Percentiles rank a stretch among this genome's conserved stretches.
phyloP scores from a whole-genome alignment of 2,888 invertebrate genomes.

The Drosophila fulvimacula region DNA sequence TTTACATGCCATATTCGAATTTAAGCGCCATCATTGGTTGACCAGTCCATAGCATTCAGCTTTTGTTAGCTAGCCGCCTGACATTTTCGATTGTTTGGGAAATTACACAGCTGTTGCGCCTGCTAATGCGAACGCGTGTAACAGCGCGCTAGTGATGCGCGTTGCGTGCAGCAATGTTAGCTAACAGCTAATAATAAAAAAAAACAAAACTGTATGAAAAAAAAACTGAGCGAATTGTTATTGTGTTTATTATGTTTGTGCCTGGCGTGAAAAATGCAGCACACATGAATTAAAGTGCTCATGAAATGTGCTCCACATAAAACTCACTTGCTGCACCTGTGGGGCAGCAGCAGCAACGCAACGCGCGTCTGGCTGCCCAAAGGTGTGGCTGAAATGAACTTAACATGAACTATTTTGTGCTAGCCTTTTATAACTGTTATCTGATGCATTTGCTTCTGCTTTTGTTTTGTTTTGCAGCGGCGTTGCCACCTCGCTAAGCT shows the following conservation, averaged over 20 bases:
- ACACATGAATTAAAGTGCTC: conserved; percentile 51
- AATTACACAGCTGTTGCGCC: conserved; percentile 55
- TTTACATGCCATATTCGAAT: conserved; percentile 21
- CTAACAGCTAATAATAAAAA: conserved; percentile 46
- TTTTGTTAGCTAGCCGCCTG: conserved; percentile 38
- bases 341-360: conserved; percentile 22
- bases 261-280: neutral
- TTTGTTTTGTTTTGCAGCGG: conserved; percentile 87
- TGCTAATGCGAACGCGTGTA: conserved; percentile 23
- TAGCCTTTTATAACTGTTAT: conserved; percentile 4
- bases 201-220: conserved; percentile 39
- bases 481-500: conserved; percentile 91
- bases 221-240: conserved; percentile 48
- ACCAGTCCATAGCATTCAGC: conserved; percentile 35
- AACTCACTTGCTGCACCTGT: conserved; percentile 15
- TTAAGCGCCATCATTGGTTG: conserved; percentile 15
- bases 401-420: neutral
- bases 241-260: conserved; percentile 39
- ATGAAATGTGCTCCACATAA: conserved; percentile 27
- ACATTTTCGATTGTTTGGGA: conserved; percentile 55
- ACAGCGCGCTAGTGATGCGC: conserved; percentile 47
- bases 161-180: conserved; percentile 29
- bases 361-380: conserved; percentile 30
- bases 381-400: conserved; percentile 48
- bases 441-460: conserved; percentile 7